Conservation (phyloP, 2,113 vertebrate species). For the Penelope pileata region DNA sequence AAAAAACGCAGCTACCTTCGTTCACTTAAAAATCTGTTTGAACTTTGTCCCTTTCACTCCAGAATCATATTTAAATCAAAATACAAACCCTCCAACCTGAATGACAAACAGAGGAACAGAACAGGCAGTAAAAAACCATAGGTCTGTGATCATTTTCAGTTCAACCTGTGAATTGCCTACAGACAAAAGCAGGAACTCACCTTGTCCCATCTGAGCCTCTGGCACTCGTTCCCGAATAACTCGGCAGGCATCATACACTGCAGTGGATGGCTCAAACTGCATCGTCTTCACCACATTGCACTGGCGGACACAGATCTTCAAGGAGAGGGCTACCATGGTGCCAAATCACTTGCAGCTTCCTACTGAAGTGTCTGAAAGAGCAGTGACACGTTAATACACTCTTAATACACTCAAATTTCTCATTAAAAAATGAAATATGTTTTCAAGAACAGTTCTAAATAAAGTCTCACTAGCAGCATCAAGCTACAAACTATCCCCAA, state of each 20-base stretch:
- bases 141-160: background rate
- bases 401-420: background rate
- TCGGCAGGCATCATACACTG: slow-evolving; percentile 94
- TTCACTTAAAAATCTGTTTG: background rate
- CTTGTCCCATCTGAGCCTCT: slow-evolving; percentile 94
- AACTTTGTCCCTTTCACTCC: background rate
- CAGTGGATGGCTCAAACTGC: slow-evolving; percentile 97
- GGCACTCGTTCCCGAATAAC: slow-evolving; percentile 95
- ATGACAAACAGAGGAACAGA: background rate
- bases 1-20: background rate
- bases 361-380: slow-evolving; percentile 63
- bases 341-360: slow-evolving; percentile 36
- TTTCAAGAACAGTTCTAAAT: background rate
- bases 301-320: slow-evolving; percentile 98
- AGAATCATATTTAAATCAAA: background rate
- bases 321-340: slow-evolving; percentile 95
- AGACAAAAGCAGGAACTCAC: slow-evolving; percentile 51
- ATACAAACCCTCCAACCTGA: background rate
- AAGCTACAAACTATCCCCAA: background rate
- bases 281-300: slow-evolving; percentile 99
- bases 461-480: background rate
- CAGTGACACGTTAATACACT: background rate
- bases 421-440: background rate
- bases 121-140: fast-evolving
- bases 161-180: background rate